Conservation (phyloP, 1,140 invertebrate genomes). For the Centruroides vittatus region DNA sequence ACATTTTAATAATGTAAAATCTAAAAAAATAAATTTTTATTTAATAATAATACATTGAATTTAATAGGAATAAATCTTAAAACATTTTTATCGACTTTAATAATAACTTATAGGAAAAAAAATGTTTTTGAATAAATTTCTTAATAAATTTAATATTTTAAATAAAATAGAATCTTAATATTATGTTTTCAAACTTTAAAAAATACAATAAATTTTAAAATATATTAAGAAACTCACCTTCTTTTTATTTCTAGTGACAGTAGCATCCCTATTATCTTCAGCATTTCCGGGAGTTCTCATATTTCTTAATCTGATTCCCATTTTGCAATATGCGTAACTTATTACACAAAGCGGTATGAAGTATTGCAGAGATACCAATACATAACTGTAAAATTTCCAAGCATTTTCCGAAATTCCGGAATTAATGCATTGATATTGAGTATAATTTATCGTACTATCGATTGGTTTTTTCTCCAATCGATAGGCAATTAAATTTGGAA, state of each 20-base stretch:
- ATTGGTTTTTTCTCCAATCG: slow-evolving; percentile 18
- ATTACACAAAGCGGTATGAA: slow-evolving; percentile 58
- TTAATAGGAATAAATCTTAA: no score
- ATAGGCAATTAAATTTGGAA: slow-evolving; percentile 23
- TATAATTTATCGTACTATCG: not conserved
- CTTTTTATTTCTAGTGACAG: slow-evolving; percentile 60
- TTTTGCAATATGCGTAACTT: slow-evolving; percentile 59
- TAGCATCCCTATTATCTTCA: slow-evolving; percentile 53
- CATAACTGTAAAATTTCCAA: slow-evolving; percentile 36
- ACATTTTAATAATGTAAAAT: no score
- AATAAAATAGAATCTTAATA: no score
- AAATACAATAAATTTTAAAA: no score
- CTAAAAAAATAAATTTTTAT: no score
- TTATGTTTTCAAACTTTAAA: no score
- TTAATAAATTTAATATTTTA: no score
- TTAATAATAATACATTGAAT: no score
- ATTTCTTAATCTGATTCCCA: slow-evolving; percentile 58
- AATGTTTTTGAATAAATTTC: no score
- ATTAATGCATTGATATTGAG: slow-evolving; percentile 43
- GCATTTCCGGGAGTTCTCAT: slow-evolving; percentile 57
- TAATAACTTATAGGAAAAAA: no score
- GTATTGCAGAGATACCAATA: slow-evolving; percentile 49
- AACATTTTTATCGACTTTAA: no score
- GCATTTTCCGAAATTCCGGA: slow-evolving; percentile 36
- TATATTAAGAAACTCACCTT: slow-evolving; percentile 45